phyloP scores from a whole-genome alignment of 2,888 invertebrate species.

The Ischnus inquisitorius region DNA sequence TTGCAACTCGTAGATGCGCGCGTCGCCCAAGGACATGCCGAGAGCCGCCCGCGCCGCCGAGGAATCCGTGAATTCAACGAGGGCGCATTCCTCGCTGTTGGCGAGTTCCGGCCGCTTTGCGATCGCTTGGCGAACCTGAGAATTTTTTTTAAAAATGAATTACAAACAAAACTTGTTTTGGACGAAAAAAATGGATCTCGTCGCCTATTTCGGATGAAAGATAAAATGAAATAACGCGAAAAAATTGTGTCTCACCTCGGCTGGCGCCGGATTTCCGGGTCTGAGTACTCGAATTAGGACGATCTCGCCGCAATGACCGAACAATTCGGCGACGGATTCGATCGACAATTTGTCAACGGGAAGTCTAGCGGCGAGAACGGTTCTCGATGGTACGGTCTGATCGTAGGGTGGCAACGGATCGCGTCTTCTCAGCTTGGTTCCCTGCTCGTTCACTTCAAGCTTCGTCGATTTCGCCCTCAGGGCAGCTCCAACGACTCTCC shows the following conservation, averaged over 20 bases:
- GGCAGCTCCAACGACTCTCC: constrained; percentile 96
- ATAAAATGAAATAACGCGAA: background rate
- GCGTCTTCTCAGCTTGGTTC: constrained; percentile 94
- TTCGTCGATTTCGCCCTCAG: constrained; percentile 91
- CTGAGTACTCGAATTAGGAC: constrained; percentile 94
- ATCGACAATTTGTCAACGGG: constrained; percentile 94
- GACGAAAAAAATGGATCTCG: background rate
- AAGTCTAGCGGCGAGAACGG: constrained; percentile 94
- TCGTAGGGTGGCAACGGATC: constrained; percentile 95
- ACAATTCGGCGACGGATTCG: constrained; percentile 96
- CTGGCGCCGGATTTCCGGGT: constrained; percentile 96
- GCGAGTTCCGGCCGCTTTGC: constrained; percentile 94
- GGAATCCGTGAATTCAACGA: constrained; percentile 96
- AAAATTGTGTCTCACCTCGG: constrained; percentile 86
- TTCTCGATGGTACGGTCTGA: constrained; percentile 96
- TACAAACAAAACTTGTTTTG: background rate
- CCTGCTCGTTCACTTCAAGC: constrained; percentile 95
- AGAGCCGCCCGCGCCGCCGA: constrained; percentile 94
- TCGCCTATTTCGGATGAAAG: background rate
- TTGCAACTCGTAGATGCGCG: constrained; percentile 92
- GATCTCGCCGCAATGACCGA: constrained; percentile 95
- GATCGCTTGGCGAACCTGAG: constrained; percentile 92
- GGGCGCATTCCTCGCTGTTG: constrained; percentile 94
- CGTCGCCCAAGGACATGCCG: constrained; percentile 87
- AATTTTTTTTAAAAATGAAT: constrained; percentile 28